Evolutionary conservation across 2,888 invertebrate species (phyloP), one percentile per base, ranked within the genome.

Genomic region (Brachycybe producta): DNA sequence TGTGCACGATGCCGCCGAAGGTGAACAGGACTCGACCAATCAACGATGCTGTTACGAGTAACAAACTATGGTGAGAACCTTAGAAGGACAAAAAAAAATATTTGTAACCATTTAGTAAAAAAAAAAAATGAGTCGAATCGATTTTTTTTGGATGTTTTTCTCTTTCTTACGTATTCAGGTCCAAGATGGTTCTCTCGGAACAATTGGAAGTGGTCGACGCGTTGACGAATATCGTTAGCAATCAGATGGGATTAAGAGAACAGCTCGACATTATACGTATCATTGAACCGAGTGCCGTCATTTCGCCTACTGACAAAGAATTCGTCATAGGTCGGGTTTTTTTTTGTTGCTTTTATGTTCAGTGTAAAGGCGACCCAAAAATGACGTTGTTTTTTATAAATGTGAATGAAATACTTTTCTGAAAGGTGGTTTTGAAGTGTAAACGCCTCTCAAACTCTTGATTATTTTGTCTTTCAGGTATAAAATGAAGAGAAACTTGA

Each of bases 221-320:
- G 19, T 54, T 65, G 8, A 62, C 62, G n/a, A 51, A 59, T 34
- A 58, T 61, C 19, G 61, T 65, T 34, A 64, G 62, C 54, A 52
- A 49, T 19, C 57, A 63, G 34, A 55, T 65, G 52, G 62, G 61
- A 24, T 55, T 65, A 7, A 49, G 63, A 41, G 63, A 66, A 52
- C 63, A 65, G 53, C 54, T 64, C 49, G 64, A 65, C 51, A 59
- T 64, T 5, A 64, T 65, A 24, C 56, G 59, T 48, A 63, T 66
- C 28, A 62, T 66, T 39, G 59, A 62, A 53, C 65, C 65, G 4
- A 34, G 57, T 13, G 62, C 62, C 24, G 50, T 55, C 5, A 52
- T 64, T 21, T 58, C 59, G 15, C 56, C 61, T 23, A 57, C 59
- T 45, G 62, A 62, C 35, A 59, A 54, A 52, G 61, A 64, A 51